Evolutionary conservation across 2,113 vertebrate genomes (phyloP).

Genomic region (Casuarius casuarius): DNA sequence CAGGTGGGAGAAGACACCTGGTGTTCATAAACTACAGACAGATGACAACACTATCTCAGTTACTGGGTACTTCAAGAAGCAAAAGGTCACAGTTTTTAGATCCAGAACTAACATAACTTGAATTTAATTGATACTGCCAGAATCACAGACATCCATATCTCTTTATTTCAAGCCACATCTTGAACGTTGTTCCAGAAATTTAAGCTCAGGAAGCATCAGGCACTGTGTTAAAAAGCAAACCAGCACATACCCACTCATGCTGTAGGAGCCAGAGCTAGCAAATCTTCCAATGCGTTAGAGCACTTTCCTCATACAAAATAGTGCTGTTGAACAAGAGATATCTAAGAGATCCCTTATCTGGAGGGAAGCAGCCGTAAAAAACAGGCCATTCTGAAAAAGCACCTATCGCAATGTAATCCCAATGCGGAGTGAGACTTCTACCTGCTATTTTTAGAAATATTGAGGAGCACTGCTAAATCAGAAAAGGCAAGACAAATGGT

Average conservation of each 20-base stretch:
- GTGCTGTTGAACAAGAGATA: rapidly evolving
- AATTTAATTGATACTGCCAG: not conserved
- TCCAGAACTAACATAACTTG: not conserved
- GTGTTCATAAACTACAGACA: not conserved
- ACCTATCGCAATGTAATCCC: rapidly evolving
- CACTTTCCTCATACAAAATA: not conserved
- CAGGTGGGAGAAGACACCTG: not conserved
- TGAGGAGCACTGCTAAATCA: not conserved
- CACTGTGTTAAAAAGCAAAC: not conserved
- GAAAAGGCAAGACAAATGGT: rapidly evolving
- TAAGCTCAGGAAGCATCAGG: not conserved
- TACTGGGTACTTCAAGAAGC: not conserved
- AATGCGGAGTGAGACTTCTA: rapidly evolving
- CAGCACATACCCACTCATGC: not conserved
- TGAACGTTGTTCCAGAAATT: not conserved
- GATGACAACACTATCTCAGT: not conserved
- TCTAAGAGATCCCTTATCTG: rapidly evolving
- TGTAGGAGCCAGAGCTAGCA: rapidly evolving
- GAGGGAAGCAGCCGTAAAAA: not conserved
- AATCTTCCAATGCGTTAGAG: not conserved
- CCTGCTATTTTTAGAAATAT: not conserved
- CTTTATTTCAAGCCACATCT: not conserved
- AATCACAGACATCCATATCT: not conserved
- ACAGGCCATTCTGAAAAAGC: not conserved
- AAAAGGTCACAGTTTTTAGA: rapidly evolving